A percentile compares a stretch with the other conserved stretches of the same genome.
Evolutionary conservation across 2,888 invertebrate species (phyloP).

Genomic region (Cyclophora punctaria): DNA sequence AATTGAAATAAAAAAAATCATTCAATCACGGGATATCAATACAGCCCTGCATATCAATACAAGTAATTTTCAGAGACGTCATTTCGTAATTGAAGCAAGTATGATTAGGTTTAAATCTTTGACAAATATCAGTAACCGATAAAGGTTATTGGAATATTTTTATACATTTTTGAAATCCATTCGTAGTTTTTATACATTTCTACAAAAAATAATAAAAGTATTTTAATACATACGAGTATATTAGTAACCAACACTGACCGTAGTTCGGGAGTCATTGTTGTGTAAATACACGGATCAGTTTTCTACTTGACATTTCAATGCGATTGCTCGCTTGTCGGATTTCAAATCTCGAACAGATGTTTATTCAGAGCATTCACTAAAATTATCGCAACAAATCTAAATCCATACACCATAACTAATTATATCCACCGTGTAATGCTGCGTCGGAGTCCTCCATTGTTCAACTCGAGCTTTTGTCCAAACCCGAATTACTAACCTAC

Average conservation of each 20-base stretch:
- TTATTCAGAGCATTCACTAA: slow-evolving; percentile 62
- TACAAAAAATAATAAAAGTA: slow-evolving; percentile 1
- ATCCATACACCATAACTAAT: slow-evolving; percentile 75
- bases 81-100: too few species aligned
- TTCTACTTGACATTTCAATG: slow-evolving; percentile 68
- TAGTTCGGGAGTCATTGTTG: slow-evolving; percentile 55
- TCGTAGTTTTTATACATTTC: slow-evolving; percentile 2
- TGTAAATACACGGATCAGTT: slow-evolving; percentile 54
- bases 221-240: not conserved
- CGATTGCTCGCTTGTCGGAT: slow-evolving; percentile 55
- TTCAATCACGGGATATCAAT: too few species aligned
- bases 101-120: too few species aligned
- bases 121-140: too few species aligned
- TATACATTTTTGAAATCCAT: not conserved
- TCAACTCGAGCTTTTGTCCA: slow-evolving; percentile 48
- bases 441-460: slow-evolving; percentile 52
- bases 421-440: slow-evolving; percentile 71
- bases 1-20: too few species aligned
- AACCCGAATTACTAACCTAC: slow-evolving; percentile 72
- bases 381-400: slow-evolving; percentile 73
- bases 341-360: slow-evolving; percentile 66
- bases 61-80: too few species aligned
- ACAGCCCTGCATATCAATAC: too few species aligned
- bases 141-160: too few species aligned
- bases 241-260: slow-evolving; percentile 40